Conservation (phyloP, 2,888 invertebrate species). For the Steromphala cineraria region DNA sequence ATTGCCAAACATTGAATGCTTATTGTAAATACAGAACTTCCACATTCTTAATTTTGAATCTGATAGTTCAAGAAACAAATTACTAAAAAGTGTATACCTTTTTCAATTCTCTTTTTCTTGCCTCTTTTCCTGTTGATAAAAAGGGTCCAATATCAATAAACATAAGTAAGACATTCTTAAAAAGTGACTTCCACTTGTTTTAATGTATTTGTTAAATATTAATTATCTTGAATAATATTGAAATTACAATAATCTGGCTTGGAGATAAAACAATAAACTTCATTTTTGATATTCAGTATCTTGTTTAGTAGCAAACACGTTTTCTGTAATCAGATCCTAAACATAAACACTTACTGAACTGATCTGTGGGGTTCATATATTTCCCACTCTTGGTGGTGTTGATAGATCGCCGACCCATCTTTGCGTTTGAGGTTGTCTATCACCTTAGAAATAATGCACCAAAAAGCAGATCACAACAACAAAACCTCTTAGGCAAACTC, state of each 20-base stretch:
- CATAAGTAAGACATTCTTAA: too few species aligned
- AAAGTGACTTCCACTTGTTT: too few species aligned
- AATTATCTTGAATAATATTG: too few species aligned
- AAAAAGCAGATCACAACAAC: too few species aligned
- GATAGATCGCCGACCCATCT: constrained; percentile 96
- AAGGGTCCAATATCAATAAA: neutral
- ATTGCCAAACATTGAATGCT: too few species aligned
- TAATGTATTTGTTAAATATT: too few species aligned
- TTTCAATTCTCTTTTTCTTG: constrained; percentile 96
- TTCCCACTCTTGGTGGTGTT: constrained; percentile 99
- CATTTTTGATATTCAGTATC: too few species aligned
- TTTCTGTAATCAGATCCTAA: neutral
- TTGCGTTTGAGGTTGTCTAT: constrained; percentile 27
- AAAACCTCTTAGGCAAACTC: neutral
- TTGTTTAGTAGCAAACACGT: neutral
- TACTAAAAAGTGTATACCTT: constrained; percentile 77
- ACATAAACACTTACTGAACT: constrained; percentile 87
- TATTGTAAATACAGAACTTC: too few species aligned
- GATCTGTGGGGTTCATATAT: constrained; percentile 99
- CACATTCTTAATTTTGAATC: too few species aligned
- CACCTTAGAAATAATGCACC: neutral
- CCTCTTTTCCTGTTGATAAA: constrained; percentile 89
- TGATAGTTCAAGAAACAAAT: too few species aligned
- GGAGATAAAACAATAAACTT: too few species aligned
- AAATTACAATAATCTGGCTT: too few species aligned